Evolutionary conservation across 2,888 invertebrate species (phyloP).

Genomic region (Tinea pellionella): DNA sequence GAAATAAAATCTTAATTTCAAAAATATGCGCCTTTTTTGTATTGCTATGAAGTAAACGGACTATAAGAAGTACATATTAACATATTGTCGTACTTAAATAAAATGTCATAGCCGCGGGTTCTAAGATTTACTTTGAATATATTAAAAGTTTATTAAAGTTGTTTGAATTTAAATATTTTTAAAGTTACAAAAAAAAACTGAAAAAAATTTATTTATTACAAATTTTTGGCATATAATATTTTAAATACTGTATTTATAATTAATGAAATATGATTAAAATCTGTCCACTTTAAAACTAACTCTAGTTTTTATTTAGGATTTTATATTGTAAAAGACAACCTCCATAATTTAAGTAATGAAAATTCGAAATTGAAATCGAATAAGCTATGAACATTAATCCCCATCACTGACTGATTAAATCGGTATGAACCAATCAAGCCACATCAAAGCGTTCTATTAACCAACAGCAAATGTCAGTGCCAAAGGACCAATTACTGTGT

Average conservation of each 20-base stretch:
- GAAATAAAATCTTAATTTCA: no score
- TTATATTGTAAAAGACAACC: neutral
- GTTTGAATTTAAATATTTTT: no score
- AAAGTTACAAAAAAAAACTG: no score
- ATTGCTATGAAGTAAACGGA: neutral
- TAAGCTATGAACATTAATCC: neutral
- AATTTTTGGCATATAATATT: no score
- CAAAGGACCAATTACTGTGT: conserved; percentile 58
- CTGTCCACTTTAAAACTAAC: no score
- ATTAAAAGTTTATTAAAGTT: conserved; percentile 27
- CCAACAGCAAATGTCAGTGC: conserved; percentile 27
- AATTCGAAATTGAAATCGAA: neutral
- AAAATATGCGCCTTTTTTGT: no score
- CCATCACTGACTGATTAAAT: conserved; percentile 9
- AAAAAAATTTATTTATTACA: no score
- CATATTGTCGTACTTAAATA: conserved; percentile 33
- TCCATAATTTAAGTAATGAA: neutral
- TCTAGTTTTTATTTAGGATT: no score
- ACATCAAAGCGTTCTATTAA: conserved; percentile 51
- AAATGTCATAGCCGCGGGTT: conserved; percentile 43
- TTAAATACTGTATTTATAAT: no score
- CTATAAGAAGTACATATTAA: conserved; percentile 40
- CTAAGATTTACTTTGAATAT: conserved; percentile 31
- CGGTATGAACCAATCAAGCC: conserved; percentile 41
- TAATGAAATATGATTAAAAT: no score